Conservation (phyloP, 2,888 invertebrate species). For the Coecobrya sp. region DNA sequence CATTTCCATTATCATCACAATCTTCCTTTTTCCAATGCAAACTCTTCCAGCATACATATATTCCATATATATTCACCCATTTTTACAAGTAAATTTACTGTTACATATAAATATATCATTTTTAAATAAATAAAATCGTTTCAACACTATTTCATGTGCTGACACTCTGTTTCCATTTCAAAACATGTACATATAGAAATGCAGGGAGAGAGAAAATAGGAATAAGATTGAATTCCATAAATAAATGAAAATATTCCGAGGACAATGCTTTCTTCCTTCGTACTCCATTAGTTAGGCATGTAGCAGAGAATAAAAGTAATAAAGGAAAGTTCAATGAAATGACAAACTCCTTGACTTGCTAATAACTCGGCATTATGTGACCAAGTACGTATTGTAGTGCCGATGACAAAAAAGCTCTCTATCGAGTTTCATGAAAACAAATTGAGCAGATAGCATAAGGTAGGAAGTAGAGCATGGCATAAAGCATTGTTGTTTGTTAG, state of each 20-base stretch:
- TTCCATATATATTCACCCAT: too few relatives aligned
- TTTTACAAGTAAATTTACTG: background rate
- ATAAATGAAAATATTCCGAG: background rate
- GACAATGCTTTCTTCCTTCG: background rate
- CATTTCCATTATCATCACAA: conserved; percentile 5
- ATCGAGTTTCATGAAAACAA: conserved; percentile 78
- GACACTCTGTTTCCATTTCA: too few relatives aligned
- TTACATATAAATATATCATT: background rate
- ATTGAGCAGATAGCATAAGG: conserved; percentile 65
- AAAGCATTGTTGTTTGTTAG: conserved; percentile 28
- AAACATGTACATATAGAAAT: too few relatives aligned
- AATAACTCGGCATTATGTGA: conserved; percentile 60
- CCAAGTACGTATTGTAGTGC: conserved; percentile 1
- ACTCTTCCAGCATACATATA: background rate
- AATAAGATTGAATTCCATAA: background rate
- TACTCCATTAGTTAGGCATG: conserved; percentile 5
- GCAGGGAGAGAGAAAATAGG: background rate
- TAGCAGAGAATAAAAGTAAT: conserved; percentile 8
- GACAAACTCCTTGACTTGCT: conserved; percentile 74
- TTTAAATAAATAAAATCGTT: background rate
- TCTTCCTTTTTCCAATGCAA: background rate
- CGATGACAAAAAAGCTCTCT: conserved; percentile 57
- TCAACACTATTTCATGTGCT: too few relatives aligned
- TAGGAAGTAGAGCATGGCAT: background rate
- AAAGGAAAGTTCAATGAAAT: conserved; percentile 49